phyloP scores from a whole-genome alignment of 2,888 invertebrate genomes.

The Geotrupes spiniger region DNA sequence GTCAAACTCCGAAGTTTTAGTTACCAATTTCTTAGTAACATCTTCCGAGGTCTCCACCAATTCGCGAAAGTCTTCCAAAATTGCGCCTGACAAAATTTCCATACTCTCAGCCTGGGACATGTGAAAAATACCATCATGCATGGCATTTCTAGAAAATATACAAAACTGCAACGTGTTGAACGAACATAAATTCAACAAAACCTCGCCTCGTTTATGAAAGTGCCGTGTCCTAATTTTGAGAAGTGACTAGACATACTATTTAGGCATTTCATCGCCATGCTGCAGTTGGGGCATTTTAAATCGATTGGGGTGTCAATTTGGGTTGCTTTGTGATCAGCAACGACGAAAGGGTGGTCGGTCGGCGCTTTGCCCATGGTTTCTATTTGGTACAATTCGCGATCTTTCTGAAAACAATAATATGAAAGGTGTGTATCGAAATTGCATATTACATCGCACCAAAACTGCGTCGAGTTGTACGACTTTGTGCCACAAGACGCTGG shows the following conservation, averaged over 20 bases:
- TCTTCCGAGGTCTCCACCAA: constrained; percentile 7
- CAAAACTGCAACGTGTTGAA: neutral
- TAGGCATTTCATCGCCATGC: constrained; percentile 14
- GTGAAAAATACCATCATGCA: constrained; percentile 13
- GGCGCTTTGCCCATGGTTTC: neutral
- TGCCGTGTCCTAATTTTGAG: too few relatives aligned
- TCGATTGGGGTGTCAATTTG: neutral
- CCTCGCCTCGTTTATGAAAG: too few relatives aligned
- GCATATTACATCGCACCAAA: constrained; percentile 1
- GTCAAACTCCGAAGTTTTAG: constrained; percentile 7
- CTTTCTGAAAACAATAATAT: neutral
- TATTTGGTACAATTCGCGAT: neutral
- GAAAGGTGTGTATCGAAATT: neutral
- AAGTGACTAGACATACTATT: constrained; percentile 9
- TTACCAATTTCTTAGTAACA: constrained; percentile 10
- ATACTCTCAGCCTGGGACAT: constrained; percentile 13
- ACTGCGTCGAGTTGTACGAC: constrained; percentile 11
- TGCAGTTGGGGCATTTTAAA: constrained; percentile 2
- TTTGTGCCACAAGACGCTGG: constrained; percentile 12
- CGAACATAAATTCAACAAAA: neutral
- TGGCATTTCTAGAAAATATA: constrained; percentile 9
- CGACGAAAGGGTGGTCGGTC: neutral
- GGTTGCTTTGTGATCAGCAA: neutral
- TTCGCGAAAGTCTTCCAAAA: constrained; percentile 10
- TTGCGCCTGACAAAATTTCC: constrained; percentile 13